Conservation (phyloP, 2,797 vertebrate genomes). For the Ctenopoma kingsleyae region DNA sequence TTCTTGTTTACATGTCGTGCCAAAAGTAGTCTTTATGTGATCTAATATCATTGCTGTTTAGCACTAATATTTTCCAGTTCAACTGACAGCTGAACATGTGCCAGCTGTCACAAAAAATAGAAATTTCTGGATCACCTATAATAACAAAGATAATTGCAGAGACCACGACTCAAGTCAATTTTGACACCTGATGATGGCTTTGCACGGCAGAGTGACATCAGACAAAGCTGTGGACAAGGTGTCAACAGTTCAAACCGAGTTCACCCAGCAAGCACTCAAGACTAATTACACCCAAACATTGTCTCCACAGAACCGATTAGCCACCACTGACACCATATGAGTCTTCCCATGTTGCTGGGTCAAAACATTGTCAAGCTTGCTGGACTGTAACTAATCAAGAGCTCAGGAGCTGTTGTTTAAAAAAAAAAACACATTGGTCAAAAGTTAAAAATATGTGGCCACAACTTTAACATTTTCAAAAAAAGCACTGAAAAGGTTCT, state of each 20-base stretch:
- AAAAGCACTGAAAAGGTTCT: slow-evolving; percentile 13
- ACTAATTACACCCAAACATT: slow-evolving; percentile 51
- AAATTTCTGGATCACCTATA: slow-evolving; percentile 11
- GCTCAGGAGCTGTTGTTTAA: background rate
- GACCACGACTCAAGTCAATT: background rate
- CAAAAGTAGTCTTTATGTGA: background rate
- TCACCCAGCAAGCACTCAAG: slow-evolving; percentile 26
- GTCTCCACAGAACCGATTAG: slow-evolving; percentile 38
- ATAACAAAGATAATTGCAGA: background rate
- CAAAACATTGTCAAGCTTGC: slow-evolving; percentile 13
- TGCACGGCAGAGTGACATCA: background rate
- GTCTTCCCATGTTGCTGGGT: slow-evolving; percentile 8
- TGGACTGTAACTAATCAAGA: slow-evolving; percentile 3
- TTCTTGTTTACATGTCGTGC: background rate
- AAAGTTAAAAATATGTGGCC: background rate
- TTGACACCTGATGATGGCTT: slow-evolving; percentile 16
- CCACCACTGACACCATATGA: slow-evolving; percentile 19
- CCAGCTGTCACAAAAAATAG: background rate
- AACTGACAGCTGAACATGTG: background rate
- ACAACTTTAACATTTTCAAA: slow-evolving; percentile 5
- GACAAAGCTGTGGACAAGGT: slow-evolving; percentile 30
- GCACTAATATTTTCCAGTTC: background rate
- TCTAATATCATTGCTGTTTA: background rate
- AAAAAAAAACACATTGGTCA: background rate
- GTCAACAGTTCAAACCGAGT: slow-evolving; percentile 35